Percentiles rank a stretch among this genome's conserved stretches.
These are phyloP conservation scores for Dasypogon diadema DNA, from an alignment of 2,888 invertebrate species.

Conservation along the genomic window DNA sequence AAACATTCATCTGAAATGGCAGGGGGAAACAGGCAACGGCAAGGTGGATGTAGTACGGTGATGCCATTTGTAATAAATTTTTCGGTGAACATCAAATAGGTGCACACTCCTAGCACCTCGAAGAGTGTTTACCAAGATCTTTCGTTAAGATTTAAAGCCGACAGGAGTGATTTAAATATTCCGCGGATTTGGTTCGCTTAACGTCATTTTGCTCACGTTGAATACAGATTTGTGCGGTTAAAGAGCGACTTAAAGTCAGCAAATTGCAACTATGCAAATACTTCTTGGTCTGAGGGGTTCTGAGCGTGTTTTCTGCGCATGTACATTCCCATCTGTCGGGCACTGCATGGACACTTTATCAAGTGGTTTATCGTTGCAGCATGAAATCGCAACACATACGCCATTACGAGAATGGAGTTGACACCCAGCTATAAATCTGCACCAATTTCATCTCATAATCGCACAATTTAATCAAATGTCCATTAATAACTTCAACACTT, in stretches of 20 bases:
- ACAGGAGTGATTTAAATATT: slow-evolving; percentile 36
- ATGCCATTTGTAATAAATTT: slow-evolving; percentile 35
- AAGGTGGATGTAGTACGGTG: not conserved
- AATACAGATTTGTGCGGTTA: not conserved
- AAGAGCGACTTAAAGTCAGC: slow-evolving; percentile 16
- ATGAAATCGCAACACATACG: slow-evolving; percentile 3
- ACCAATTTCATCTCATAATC: slow-evolving; percentile 33
- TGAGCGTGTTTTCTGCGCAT: not conserved
- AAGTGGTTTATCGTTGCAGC: not conserved
- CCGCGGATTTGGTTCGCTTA: slow-evolving; percentile 36
- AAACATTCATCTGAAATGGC: slow-evolving; percentile 7
- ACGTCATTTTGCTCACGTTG: slow-evolving; percentile 21
- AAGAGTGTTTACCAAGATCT: slow-evolving; percentile 1
- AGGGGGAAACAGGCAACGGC: not conserved
- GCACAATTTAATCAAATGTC: slow-evolving; percentile 24
- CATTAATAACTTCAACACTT: slow-evolving; percentile 47
- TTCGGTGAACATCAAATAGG: slow-evolving; percentile 39
- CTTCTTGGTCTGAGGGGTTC: not conserved
- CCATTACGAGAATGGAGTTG: slow-evolving; percentile 2
- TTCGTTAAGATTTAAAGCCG: slow-evolving; percentile 34
- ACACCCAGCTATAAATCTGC: slow-evolving; percentile 26
- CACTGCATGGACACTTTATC: not conserved
- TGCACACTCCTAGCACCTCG: slow-evolving; percentile 3
- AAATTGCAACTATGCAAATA: slow-evolving; percentile 6
- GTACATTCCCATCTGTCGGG: too few relatives aligned